phyloP scores from a whole-genome alignment of 2,888 invertebrate species.

The Habrosyne pyritoides region DNA sequence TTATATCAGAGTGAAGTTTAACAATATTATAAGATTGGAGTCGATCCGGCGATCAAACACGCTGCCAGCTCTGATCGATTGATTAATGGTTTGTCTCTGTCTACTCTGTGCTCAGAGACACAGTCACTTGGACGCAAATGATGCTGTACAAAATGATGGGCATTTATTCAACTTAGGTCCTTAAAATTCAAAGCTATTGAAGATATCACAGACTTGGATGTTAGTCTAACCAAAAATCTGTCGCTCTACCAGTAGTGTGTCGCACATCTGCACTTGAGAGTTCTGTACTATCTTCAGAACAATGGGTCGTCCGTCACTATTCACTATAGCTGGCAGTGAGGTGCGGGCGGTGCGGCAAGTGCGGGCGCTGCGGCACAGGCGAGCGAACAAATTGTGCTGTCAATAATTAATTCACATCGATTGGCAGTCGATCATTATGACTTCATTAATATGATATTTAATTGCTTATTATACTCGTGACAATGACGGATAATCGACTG shows the following conservation, averaged over 20 bases:
- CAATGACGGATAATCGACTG: not conserved
- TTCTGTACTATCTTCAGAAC: no score
- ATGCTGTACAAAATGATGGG: no score
- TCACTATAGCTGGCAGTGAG: not conserved
- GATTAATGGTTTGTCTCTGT: slow-evolving; percentile 13
- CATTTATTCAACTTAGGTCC: no score
- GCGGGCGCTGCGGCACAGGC: not conserved
- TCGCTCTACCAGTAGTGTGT: no score
- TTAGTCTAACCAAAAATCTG: no score
- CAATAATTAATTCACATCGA: not conserved
- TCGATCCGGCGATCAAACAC: slow-evolving; percentile 16
- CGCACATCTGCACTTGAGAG: no score
- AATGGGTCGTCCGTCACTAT: slow-evolving; percentile 1
- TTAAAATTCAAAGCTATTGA: no score
- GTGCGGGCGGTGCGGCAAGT: not conserved
- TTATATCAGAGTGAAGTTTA: not conserved
- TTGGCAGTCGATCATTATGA: not conserved
- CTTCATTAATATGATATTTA: not conserved
- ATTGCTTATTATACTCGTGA: not conserved
- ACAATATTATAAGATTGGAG: slow-evolving; percentile 17
- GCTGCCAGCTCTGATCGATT: slow-evolving; percentile 9
- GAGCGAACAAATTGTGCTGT: slow-evolving; percentile 7
- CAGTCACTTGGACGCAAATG: no score
- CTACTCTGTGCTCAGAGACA: not conserved
- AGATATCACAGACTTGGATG: no score